phyloP scores from a whole-genome alignment of 2,113 vertebrate genomes.

The Cairina moschata region DNA sequence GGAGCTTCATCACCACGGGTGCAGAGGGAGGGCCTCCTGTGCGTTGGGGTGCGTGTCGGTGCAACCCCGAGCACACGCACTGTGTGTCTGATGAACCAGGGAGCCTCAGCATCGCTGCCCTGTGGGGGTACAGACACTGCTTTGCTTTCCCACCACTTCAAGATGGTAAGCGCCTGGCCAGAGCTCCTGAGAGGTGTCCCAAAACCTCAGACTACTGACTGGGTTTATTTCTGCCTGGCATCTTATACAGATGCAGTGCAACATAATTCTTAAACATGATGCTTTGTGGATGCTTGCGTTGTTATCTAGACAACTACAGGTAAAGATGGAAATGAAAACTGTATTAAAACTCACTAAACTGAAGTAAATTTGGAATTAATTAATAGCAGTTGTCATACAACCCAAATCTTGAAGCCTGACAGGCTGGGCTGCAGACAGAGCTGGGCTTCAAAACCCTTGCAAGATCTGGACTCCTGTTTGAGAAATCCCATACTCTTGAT shows the following conservation, averaged over 20 bases:
- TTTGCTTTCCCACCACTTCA: not conserved
- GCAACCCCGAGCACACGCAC: rapidly evolving
- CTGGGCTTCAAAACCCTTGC: not conserved
- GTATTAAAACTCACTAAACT: not conserved
- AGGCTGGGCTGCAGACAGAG: not conserved
- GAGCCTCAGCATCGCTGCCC: rapidly evolving
- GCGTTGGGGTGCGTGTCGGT: too few species aligned
- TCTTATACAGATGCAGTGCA: not conserved
- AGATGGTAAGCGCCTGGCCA: rapidly evolving
- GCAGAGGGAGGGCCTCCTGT: too few species aligned
- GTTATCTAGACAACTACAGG: rapidly evolving
- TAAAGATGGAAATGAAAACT: not conserved
- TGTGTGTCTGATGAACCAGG: rapidly evolving
- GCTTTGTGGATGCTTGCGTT: not conserved
- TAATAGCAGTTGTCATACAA: not conserved
- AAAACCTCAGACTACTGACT: not conserved
- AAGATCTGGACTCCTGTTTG: not conserved
- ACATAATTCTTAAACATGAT: not conserved
- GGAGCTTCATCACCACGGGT: not conserved
- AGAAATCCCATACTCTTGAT: not conserved
- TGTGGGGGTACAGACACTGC: not conserved
- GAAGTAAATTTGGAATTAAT: not conserved
- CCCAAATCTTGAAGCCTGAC: not conserved
- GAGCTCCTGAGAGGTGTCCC: not conserved
- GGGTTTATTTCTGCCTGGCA: not conserved